These are phyloP conservation scores for Epinotia bilunana DNA, from an alignment of 2,888 invertebrate species.

Conservation along the genomic window DNA sequence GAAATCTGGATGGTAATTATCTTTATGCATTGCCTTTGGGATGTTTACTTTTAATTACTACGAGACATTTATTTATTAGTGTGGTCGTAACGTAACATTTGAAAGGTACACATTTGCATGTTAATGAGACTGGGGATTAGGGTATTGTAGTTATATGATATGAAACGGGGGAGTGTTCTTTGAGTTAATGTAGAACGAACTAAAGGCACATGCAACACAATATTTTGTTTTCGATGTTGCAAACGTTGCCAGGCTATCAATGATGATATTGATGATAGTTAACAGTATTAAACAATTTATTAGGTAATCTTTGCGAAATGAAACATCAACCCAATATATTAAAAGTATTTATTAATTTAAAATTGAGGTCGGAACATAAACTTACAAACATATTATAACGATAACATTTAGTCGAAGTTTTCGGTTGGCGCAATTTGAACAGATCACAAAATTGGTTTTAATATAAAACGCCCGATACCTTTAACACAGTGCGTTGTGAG, in stretches of 20 bases:
- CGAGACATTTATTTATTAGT: conserved; percentile 16
- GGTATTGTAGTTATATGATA: conserved; percentile 2
- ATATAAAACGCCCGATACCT: not conserved
- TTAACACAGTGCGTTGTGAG: no score
- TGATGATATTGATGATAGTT: no score
- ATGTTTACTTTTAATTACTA: conserved; percentile 13
- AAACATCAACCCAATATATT: conserved; percentile 52
- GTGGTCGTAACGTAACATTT: conserved; percentile 14
- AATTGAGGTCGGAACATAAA: conserved; percentile 69
- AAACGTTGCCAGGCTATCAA: no score
- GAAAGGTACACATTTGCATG: conserved; percentile 17
- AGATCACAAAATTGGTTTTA: conserved; percentile 51
- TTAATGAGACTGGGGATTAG: conserved; percentile 15
- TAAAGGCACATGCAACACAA: not conserved
- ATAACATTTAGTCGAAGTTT: conserved; percentile 60
- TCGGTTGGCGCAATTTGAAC: conserved; percentile 69
- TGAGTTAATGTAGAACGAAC: not conserved
- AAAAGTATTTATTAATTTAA: conserved; percentile 73
- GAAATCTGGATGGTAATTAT: conserved; percentile 40
- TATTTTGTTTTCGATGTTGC: not conserved
- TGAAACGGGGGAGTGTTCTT: not conserved
- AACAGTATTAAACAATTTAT: no score
- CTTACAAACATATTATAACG: conserved; percentile 73
- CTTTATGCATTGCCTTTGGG: conserved; percentile 36
- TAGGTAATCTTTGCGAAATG: not conserved